Base-by-base conservation (phyloP, 2,113 vertebrate species). In the Saccopteryx bilineata region DNA sequence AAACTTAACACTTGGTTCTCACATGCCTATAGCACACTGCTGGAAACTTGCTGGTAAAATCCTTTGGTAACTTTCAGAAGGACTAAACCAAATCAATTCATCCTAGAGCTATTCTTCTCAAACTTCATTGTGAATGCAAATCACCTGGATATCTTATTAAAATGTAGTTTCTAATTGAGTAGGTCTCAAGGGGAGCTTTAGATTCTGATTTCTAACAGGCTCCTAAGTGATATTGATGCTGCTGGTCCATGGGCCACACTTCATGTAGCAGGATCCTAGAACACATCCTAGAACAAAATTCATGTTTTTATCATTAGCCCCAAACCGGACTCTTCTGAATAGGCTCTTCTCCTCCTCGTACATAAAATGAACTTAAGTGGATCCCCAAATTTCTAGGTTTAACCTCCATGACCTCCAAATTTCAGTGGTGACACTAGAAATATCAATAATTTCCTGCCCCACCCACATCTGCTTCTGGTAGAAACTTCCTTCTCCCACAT, bases 141-240 rank as follows among this genome's bases (percentile, higher is more conserved):
- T 94, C 21, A 91, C 71, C 46, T 54, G 28, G 19, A 72, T 69
- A 80, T 96, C 39, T 95, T 52, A 90, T 6, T 84, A 87, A 96
- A 92, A 31, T 63, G 58, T 48, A 68, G 15, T 56, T 76, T 96
- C 33, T 71, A 23, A 56, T 33, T 71, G 63, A 74, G 31, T 54
- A 87, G 75, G 21, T 83, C 48, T 84, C n/a, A 3, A 19, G 5
- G 58, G 9, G 33, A 19, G 21, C 33, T n/a, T 31, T 56, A 93
- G 33, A 75, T 65, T 81, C 74, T 93, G 58, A 76, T 95, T 90
- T 91, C 81, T 68, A 74, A 68, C 17, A 61, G 33, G 24, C 17
- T 80, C 50, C 23, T 58, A 48, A 24, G 50, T 85, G 21, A 18
- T 60, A 2, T 12, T 28, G 71, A 63, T 68, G 50, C 9, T 21